Evolutionary conservation across 1,140 invertebrate genomes (phyloP).

Genomic region (Aricia agestis): DNA sequence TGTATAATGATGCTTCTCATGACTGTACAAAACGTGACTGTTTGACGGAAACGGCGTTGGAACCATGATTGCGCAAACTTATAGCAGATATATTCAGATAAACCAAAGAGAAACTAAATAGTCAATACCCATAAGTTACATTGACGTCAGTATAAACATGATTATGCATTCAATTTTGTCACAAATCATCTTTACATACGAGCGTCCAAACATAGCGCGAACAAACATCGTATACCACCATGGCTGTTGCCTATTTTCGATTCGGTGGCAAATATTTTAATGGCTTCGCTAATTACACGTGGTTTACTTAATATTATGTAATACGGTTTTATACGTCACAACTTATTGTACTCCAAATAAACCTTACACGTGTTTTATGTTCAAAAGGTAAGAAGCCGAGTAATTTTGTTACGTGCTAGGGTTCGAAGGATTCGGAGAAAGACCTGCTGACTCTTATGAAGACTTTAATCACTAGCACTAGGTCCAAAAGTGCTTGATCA

Average conservation of each 20-base stretch:
- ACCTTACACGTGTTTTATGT: no score
- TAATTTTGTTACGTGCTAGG: no score
- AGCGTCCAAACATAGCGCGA: background rate
- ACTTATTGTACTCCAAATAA: no score
- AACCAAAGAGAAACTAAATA: conserved; percentile 1
- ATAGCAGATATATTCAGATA: background rate
- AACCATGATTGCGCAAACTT: background rate
- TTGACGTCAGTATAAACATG: conserved; percentile 29
- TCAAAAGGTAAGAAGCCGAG: no score
- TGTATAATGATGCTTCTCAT: background rate
- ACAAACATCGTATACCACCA: background rate
- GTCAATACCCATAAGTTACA: background rate
- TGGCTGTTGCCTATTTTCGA: background rate
- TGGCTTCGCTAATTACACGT: background rate
- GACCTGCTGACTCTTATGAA: no score
- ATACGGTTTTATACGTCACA: no score
- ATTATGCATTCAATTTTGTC: conserved; percentile 25
- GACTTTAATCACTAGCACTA: no score
- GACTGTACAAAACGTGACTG: background rate
- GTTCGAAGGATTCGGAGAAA: no score
- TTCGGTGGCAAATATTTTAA: background rate
- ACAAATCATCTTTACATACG: conserved; percentile 13
- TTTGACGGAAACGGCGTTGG: background rate
- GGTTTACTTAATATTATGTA: no score
- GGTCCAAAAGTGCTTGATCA: no score